Base-by-base conservation (phyloP, 2,113 vertebrate genomes). In the Hepsetus odoe region DNA sequence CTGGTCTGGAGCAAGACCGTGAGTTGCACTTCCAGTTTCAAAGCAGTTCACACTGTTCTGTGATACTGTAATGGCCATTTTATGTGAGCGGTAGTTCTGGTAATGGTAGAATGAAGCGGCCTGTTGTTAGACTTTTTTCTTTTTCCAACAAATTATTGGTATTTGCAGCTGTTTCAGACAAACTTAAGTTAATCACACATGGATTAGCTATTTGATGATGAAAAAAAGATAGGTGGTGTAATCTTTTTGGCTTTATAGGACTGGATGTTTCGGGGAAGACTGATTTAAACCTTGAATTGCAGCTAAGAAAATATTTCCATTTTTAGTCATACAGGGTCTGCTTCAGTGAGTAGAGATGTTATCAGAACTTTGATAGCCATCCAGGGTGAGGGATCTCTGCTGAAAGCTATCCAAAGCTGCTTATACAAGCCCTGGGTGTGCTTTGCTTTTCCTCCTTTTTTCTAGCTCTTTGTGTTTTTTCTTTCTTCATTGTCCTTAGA, bases 1-100 rank as follows among this genome's bases (percentile, higher is more conserved):
- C 94, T 98, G 66, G 89, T 89, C 62, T 99, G 98, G 98, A 96
- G 91, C 90, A 96, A 94, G 87, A 94, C 83, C 20, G 98, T 99
- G 86, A 97, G 97, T 95, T 66, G 35, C 4, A 64, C 20, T 24
- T 61, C 12, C 11, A 66, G 20, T n/a, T 3, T 71, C 35, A 38
- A 22, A n/a, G n/a, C n/a, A n/a, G n/a, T 18, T 33, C 59, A 32
- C 46, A 24, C 33, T 51, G 30, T 42, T 20, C 42, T 53, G 51
- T 49, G 0, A 38, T 10, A 65, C n/a, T 13, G 13, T 32, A 20
- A 24, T n/a, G n/a, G 51, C 18, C 26, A 8, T 26, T n/a, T 75
- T 18, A 13, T 10, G 13, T 14, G 53, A 18, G 38, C 12, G 14
- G 16, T 51, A 16, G 40, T n/a, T n/a, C n/a, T n/a, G n/a, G n/a